Base-by-base conservation (phyloP, 2,888 invertebrate species). In the Epistrophe grossulariae region DNA sequence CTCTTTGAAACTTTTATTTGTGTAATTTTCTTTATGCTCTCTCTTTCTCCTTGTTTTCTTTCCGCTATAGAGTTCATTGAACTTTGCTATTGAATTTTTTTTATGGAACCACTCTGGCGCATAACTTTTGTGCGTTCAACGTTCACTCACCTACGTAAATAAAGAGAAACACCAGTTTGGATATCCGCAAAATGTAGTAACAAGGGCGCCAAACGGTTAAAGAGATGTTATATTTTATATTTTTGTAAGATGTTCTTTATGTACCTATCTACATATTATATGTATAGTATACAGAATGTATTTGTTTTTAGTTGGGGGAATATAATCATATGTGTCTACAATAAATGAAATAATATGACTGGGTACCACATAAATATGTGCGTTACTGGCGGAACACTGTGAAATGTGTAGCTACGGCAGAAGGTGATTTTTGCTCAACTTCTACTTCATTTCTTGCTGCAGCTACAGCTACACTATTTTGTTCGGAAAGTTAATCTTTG, bases 61-160 rank as follows among this genome's bases (percentile, higher is more conserved):
- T 40, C 52, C 45, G 52, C 43, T 68, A 24, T 24, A 60, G 52
- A 66, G 85, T 87, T 82, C 85, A 74, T 66, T 74, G 82, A 85
- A 85, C 85, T 87, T 87, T 87, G 82, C 70, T 82, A 82, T 87
- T 87, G 85, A 82, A 82, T 55, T 62, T 64, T 76, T 70, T 79
- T 59, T 52, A 38, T n/a, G n/a, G 17, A 72, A 81, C 73, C 24
- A 74, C 70, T 84, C 57, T 48, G 78, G 72, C 76, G 73, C 77
- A 78, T 74, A 81, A 19, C 57, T 74, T 77, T 78, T 79, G 77
- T 77, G 64, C 43, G 64, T 70, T 52, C n/a, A 38, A 38, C 50
- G 64, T 55, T 70, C 70, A 17, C 72, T 59, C 70, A 76, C 71
- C 71, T 84, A 80, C 71, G 59, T 80, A 72, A 72, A 60, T 66